Evolutionary conservation across 2,888 invertebrate species (phyloP).

Genomic region (Oscheius sp.): DNA sequence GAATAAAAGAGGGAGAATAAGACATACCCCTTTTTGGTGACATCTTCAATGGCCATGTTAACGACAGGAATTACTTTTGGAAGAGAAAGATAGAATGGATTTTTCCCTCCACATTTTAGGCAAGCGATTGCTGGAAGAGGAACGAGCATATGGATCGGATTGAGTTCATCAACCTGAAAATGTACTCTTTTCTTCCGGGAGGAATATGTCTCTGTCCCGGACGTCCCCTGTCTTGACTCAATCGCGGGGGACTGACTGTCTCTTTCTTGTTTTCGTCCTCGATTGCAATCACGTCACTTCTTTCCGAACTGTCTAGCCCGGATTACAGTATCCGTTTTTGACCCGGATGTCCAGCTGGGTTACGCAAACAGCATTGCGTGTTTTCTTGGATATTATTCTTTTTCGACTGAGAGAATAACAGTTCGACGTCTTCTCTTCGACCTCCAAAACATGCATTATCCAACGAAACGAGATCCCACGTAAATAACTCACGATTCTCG

Average conservation of each 20-base stretch:
- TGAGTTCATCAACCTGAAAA: conserved; percentile 34
- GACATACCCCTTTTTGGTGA: conserved; percentile 46
- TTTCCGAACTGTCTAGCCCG: too few relatives aligned
- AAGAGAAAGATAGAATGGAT: conserved; percentile 66
- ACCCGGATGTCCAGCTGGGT: too few relatives aligned
- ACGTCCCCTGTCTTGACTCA: neutral
- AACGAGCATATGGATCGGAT: conserved; percentile 61
- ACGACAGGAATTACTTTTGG: conserved; percentile 59
- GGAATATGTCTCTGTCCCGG: neutral
- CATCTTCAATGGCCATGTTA: conserved; percentile 58
- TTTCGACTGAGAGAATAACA: too few relatives aligned
- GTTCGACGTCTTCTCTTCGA: too few relatives aligned
- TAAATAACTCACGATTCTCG: too few relatives aligned
- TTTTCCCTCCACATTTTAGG: conserved; percentile 45
- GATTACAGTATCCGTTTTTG: too few relatives aligned
- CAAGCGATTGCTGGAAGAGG: conserved; percentile 53
- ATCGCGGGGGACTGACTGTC: neutral
- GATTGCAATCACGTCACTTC: too few relatives aligned
- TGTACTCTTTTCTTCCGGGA: conserved; percentile 9
- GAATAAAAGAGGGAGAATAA: too few relatives aligned
- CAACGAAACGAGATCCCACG: too few relatives aligned
- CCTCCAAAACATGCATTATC: too few relatives aligned
- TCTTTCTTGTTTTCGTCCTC: neutral
- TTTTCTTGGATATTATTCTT: too few relatives aligned
- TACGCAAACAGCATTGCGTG: neutral